Evolutionary conservation across 2,888 invertebrate genomes (phyloP), one percentile per base, ranked within the genome.

Genomic region (Panzeria rudis): DNA sequence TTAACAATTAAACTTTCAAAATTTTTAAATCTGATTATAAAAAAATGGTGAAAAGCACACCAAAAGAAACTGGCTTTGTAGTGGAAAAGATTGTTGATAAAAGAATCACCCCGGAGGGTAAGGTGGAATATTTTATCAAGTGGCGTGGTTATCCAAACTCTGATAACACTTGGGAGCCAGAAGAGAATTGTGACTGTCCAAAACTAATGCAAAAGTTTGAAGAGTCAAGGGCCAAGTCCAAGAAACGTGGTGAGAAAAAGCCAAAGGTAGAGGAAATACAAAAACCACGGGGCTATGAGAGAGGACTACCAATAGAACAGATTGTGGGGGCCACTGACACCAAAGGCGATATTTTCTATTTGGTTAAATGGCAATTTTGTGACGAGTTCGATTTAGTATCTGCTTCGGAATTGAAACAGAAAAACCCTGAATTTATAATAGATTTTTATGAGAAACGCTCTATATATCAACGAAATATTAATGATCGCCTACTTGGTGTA

Each of bases 151-250:
- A 97, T 90, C 95, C 95, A 17, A 95, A 94, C 90, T 95, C 95
- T 8, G 98, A 98, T 88, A 98, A 98, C 89, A 98, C 98, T 0
- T 98, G 98, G 98, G 98, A 98, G 89, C 98, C 98, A 0, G 97
- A 97, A 90, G 97, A 97, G 88, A 97, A 98, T 89, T 94, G 98
- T 5, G 97, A 98, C 88, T 98, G 98, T 91, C 98, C 98, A 0
- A 97, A 97, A 86, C 93, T 97, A 25, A 97, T 97, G 87, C 95
- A 95, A 86, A 95, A 96, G 2, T 98, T 96, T 92, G 98, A 98
- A 91, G 95, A 96, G 15, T 95, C 96, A 0, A 94, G 96, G 1
- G 91, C 91, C 11, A 92, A 92, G 52, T 90, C 91, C 0, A 92
- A 90, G 94, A 95, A 93, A 93, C 90, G 92, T 5, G 89, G 91